Conservation (phyloP, 2,888 invertebrate species). For the Lithodes maja region DNA sequence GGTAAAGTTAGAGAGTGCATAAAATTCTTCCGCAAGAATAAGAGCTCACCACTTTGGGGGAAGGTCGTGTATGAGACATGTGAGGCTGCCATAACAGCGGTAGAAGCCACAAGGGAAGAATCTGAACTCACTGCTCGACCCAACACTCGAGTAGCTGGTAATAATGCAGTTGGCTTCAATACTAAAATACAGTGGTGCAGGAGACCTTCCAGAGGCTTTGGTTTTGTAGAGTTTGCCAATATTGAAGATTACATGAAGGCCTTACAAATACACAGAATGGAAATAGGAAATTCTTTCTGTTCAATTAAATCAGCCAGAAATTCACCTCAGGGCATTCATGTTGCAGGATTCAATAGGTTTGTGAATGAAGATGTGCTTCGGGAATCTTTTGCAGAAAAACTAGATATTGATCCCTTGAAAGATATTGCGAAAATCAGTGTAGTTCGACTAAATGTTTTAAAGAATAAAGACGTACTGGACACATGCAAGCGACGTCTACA, state of each 20-base stretch:
- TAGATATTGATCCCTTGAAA: conserved; percentile 8
- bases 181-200: conserved; percentile 45
- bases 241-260: conserved; percentile 38
- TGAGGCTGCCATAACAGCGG: conserved; percentile 29
- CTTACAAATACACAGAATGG: neutral
- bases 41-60: conserved; percentile 36
- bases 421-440: conserved; percentile 17
- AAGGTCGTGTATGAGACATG: conserved; percentile 24
- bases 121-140: conserved; percentile 17
- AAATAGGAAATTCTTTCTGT: neutral
- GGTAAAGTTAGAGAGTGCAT: conserved; percentile 28
- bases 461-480: neutral
- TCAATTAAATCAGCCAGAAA: neutral
- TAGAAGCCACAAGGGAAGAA: conserved; percentile 11
- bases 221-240: conserved; percentile 29
- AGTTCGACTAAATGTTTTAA: neutral
- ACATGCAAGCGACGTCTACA: conserved; percentile 20
- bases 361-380: conserved; percentile 40
- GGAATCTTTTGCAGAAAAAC: conserved; percentile 9
- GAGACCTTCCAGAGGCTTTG: conserved; percentile 32
- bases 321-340: conserved; percentile 8
- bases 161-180: conserved; percentile 6
- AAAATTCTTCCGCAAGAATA: conserved; percentile 29
- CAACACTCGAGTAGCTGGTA: neutral
- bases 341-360: neutral